Percentiles rank a stretch among this genome's conserved stretches.
Conservation (phyloP, 1,140 invertebrate genomes). For the Diachasma alloeum region DNA sequence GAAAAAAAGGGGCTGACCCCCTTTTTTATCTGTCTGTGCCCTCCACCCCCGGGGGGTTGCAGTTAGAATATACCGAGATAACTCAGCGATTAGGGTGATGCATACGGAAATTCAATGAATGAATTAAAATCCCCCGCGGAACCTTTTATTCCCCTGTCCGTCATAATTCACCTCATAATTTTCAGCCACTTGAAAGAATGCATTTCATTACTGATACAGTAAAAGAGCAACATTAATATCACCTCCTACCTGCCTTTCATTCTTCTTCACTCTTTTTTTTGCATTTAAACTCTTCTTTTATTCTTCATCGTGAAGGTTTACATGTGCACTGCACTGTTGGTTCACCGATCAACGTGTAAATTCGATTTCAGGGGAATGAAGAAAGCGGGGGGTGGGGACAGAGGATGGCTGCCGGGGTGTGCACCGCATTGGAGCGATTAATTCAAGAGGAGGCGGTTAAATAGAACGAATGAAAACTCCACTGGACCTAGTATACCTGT, state of each 20-base stretch:
- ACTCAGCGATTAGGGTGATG: neutral
- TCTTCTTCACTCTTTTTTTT: neutral
- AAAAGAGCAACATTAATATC: neutral
- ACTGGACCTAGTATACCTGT: neutral
- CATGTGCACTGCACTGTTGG: neutral
- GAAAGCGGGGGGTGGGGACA: neutral
- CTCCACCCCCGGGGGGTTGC: neutral
- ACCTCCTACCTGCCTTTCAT: neutral
- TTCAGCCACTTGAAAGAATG: neutral
- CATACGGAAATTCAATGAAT: neutral
- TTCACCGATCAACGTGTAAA: conserved; percentile 24
- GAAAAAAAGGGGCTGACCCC: conserved; percentile 9
- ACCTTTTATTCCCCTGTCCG: neutral
- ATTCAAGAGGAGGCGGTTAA: conserved; percentile 33
- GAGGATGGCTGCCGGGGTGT: neutral
- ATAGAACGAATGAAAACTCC: conserved; percentile 23
- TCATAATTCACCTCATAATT: neutral
- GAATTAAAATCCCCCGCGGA: neutral
- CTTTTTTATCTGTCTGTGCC: neutral
- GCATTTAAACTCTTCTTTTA: neutral
- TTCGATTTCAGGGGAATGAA: conserved; percentile 21
- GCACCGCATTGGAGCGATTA: conserved; percentile 24
- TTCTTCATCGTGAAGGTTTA: neutral
- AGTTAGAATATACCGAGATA: neutral
- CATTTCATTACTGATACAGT: neutral